These are phyloP conservation scores for Leptinotarsa texana DNA, from an alignment of 1,140 invertebrate genomes.

Conservation along the genomic window DNA sequence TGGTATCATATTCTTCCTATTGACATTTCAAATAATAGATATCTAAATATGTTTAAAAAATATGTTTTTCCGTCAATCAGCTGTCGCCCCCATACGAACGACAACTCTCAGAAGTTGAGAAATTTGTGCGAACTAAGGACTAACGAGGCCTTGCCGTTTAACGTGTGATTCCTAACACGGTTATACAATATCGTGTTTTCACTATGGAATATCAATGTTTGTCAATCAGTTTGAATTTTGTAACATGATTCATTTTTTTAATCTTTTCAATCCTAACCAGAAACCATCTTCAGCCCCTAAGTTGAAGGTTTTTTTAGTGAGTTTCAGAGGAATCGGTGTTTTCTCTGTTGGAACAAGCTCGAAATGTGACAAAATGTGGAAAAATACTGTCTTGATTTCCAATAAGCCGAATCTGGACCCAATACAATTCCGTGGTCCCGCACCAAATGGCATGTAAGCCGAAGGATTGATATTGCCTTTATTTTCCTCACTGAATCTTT, in stretches of 20 bases:
- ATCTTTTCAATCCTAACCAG: constrained; percentile 40
- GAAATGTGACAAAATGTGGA: constrained; percentile 48
- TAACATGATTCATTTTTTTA: neutral
- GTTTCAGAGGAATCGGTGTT: constrained; percentile 44
- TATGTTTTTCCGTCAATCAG: too few relatives aligned
- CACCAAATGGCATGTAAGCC: constrained; percentile 63
- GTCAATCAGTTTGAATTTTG: too few relatives aligned
- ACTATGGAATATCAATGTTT: too few relatives aligned
- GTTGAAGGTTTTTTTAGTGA: constrained; percentile 41
- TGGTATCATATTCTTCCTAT: too few relatives aligned
- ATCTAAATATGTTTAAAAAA: too few relatives aligned
- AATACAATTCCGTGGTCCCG: constrained; percentile 56
- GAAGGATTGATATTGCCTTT: constrained; percentile 53
- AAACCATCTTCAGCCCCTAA: constrained; percentile 48
- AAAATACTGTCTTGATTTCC: constrained; percentile 45
- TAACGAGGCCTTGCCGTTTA: too few relatives aligned
- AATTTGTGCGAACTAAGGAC: too few relatives aligned
- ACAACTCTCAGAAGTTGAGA: too few relatives aligned
- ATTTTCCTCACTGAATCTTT: constrained; percentile 44
- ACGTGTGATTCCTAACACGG: too few relatives aligned
- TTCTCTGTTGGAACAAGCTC: constrained; percentile 43
- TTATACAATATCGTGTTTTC: too few relatives aligned
- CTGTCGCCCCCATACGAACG: too few relatives aligned
- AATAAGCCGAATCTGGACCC: constrained; percentile 48
- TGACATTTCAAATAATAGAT: too few relatives aligned